Evolutionary conservation across 1,140 invertebrate species (phyloP), one percentile per base, ranked within the genome.

Genomic region (Melanaphis sacchari): DNA sequence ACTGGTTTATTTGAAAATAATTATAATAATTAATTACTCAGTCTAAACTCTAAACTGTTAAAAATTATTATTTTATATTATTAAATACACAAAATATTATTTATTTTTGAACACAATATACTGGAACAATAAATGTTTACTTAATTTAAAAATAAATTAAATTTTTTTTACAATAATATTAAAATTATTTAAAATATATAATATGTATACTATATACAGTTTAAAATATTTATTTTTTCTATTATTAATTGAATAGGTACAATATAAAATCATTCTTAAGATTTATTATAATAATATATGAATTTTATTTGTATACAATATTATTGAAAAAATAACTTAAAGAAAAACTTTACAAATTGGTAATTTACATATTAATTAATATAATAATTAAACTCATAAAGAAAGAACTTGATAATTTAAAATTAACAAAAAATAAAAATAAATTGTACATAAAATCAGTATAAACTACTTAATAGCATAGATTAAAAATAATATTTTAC

Each of bases 261-360:
- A 59, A 59, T 2, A 31, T 59, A 26, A 59, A 59, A 59, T 24
- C 1, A 31, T 6, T 31, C 26, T 9, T 22, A 59, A 31, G 26
- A 59, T 31, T 59, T 31, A 59, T 59, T 66, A 66, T n/a, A 66
- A 66, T 66, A 66, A 66, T n/a, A 31, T 66, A 66, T 66, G 0
- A 66, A n/a, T 66, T n/a, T 15, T n/a, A 66, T 66, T 66, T 66
- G 11, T 66, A 66, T 66, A 3, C 31, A n/a, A 66, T 66, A 66
- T n/a, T 66, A 59, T 66, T 66, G 59, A 66, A 66, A 66, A 66
- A 66, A 66, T n/a, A 66, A n/a, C n/a, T 66, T 66, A 66, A 66
- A 2, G 0, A 66, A n/a, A n/a, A 66, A 66, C 4, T n/a, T n/a
- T n/a, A 66, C 59, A 66, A 66, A 31, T 66, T 66, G 15, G 59